Base-by-base conservation (phyloP, 2,797 vertebrate genomes). In the Geranospiza caerulescens region DNA sequence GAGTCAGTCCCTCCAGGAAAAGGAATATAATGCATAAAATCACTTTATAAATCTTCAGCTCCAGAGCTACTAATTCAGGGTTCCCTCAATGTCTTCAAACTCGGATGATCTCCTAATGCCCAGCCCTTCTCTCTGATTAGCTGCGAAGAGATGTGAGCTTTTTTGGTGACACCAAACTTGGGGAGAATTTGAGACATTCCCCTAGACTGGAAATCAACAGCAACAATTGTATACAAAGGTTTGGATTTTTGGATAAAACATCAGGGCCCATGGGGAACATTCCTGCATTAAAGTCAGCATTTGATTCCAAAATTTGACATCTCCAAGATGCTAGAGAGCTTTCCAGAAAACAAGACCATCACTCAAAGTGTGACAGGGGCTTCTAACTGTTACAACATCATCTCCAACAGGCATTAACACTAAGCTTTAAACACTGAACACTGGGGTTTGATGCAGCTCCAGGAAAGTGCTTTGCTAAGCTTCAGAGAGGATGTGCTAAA, bases 321-420 rank as follows among this genome's bases (percentile, higher is more conserved):
- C 87, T 95, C 92, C 92, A 97, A 97, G 83, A 95, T 74, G 82
- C 76, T 92, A 62, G 62, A 79, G 87, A 84, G 11, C 38, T 89
- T 95, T 96, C 67, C 94, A 93, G 87, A 96, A 95, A 95, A 97
- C 95, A 97, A 92, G 89, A 81, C 68, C 53, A 97, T 97, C 75
- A 86, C 84, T 96, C 96, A 96, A 58, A 89, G 74, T 19, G 33
- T 96, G 95, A 92, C 95, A 94, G 79, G 44, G 76, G 26, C 26
- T 92, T 93, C 87, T 83, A 82, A 74, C 47, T 88, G n/a, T 95
- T 95, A 92, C 90, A 91, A 86, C 78, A 97, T 89, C 68, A 40
- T 82, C 52, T 96, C 78, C 73, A 96, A 60, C 22, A 93, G 59
- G 45, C 89, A 92, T 88, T 93, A 95, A 89, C 45, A 66, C 36